These are phyloP conservation scores for human (Homo sapiens) DNA, from an alignment of 2,113 vertebrate genomes.

Conservation along the genomic window GRCh38 chr6:37156501-37157000, in stretches of 20 bases:
- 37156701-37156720: not conserved
- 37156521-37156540: no score
- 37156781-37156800: not conserved
- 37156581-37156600: no score
- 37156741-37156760: not conserved
- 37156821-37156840: not conserved
- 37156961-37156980: no score
- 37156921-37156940: not conserved
- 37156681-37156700: not conserved
- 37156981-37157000: no score
- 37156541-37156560: no score
- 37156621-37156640: no score
- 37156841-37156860: not conserved
- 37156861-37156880: conserved; percentile 25
- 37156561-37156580: no score
- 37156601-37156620: no score
- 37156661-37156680: not conserved
- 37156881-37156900: not conserved
- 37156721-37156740: not conserved
- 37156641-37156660: not conserved
- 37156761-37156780: not conserved
- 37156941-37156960: no score
- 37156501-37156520: no score
- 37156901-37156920: not conserved
- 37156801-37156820: not conserved